Base-by-base conservation (phyloP, 2,797 vertebrate genomes). In the Esox lucius region DNA sequence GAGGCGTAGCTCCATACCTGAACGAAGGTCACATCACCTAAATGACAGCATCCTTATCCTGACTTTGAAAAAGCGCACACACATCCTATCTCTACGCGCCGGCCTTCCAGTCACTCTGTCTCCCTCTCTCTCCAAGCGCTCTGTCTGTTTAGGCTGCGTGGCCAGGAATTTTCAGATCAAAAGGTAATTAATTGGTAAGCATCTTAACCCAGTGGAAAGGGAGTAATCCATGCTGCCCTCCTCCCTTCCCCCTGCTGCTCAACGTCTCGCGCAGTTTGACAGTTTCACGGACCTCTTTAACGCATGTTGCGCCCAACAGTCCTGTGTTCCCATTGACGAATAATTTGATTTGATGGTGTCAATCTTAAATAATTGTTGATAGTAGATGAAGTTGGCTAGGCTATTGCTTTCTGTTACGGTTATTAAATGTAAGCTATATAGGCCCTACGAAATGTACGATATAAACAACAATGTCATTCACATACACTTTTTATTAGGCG, bases 111-210 rank as follows among this genome's bases (percentile, higher is more conserved):
- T 70, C 76, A 49, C 13, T 73, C 70, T 76, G 61, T 39, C 66
- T 68, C 70, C 81, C 82, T 28, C 49, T 75, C 69, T 74, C 71
- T 76, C 72, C 5, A 68, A 61, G 69, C 53, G 80, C 75, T 75
- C 74, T 39, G 75, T 79, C 84, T 88, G 86, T 87, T 87, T 80
- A 69, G 85, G 72, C 83, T 80, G 88, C 35, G 73, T 78, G 84
- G 70, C 82, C 75, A 75, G 80, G 85, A 90, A 91, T 91, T 90
- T 91, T 83, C 85, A 80, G 76, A 78, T 87, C 86, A 75, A 83
- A 84, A 90, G 88, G 88, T 92, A 92, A 92, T 93, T 91, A 90
- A 89, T 83, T 87, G 81, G 83, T 94, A 94, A 93, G 91, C 91
- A 89, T 89, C 92, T 94, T 94, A 94, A 91, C 90, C 87, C 89